Base-by-base conservation (phyloP, 2,888 invertebrate genomes). In the Ophion ventricosus region DNA sequence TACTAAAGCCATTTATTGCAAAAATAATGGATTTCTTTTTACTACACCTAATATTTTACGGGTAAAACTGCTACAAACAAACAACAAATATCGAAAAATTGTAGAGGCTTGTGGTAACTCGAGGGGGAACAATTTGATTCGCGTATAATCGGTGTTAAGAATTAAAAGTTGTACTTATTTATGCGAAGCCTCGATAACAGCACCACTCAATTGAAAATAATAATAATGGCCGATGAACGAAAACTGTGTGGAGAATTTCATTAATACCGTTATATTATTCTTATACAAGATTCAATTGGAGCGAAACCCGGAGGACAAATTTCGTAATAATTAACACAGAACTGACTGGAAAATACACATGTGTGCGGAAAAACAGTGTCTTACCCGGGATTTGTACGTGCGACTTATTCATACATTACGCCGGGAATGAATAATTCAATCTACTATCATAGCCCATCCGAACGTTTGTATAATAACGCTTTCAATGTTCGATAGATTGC, bases 371-470 rank as follows among this genome's bases (percentile, higher is more conserved):
- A 67, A 78, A 56, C 63, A 11, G 11, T 29, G 61, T 63, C 25
- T 66, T 2, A n/a, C 1, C n/a, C 29, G 25, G 25, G 3, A 25
- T 35, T 5, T 61, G n/a, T 11, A 49, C 40, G 8, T 26, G 54
- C 26, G 10, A 43, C 40, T 49, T 70, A 40, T 43, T 57, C 17
- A 74, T 72, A 64, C 64, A 66, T 79, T 70, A 63, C 17, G 25
- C 2, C 40, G n/a, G 5, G 10, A 20, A 84, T 84, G 78, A 82
- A 84, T 84, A 61, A 84, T 81, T 84, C 81, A 84, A 75, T 56
- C 11, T 66, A 64, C 57, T 75, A 81, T 84, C 56, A 69, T 79
- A 66, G 56, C 17, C 49, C 61, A 17, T 17, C 57, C 59, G 74
- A 64, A 25, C 56, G 61, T 82, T 72, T 64, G 54, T 75, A 66